Evolutionary conservation across 35 echinoderm and acorn worm species (phyloP), one percentile per base, ranked within the genome.

Genomic region (Strongylocentrotus purpuratus): DNA sequence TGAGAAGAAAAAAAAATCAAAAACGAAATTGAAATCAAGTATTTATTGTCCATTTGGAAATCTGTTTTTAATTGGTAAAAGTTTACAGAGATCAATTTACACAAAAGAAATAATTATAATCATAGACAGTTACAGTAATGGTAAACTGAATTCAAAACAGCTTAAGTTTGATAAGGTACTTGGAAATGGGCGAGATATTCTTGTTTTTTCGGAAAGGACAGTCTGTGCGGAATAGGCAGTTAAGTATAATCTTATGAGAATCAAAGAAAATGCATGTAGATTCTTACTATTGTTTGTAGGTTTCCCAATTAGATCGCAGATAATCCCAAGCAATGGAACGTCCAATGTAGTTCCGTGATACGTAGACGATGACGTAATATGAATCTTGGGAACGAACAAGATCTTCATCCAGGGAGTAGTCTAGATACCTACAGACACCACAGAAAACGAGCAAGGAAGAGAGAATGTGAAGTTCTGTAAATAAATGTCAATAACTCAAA

Each of bases 321-420:
- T 96, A 99, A 90, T 99, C 98, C 98, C 98, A 99, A 13, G 98
- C 98, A 4, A 99, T 95, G 0, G 98, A 97, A 35, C 98, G 93
- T n/a, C 98, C 98, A 4, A 99, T 97, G 90, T 97, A 99, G 92
- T 99, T 99, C 4, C 52, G 11, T n/a, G 98, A 86, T 13, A 96
- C 88, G 61, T 97, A 97, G 12, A 85, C 48, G 33, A 99, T 97
- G 94, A 97, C 97, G 91, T 95, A 97, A 50, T 70, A 91, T 35
- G 96, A 93, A 71, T 99, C 98, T 31, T 97, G 97, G 31, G 92
- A 46, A n/a, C 96, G 94, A 12, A 99, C 94, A 9, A 94, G 55
- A 1, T 47, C 25, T 33, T 1, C 17, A 85, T 96, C 97, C 6
- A 97, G 60, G 28, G 95, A 91, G 94, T 94, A 96, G 9, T 96